Evolutionary conservation across 1,140 invertebrate species (phyloP).

Genomic region (Drosophila dunni): DNA sequence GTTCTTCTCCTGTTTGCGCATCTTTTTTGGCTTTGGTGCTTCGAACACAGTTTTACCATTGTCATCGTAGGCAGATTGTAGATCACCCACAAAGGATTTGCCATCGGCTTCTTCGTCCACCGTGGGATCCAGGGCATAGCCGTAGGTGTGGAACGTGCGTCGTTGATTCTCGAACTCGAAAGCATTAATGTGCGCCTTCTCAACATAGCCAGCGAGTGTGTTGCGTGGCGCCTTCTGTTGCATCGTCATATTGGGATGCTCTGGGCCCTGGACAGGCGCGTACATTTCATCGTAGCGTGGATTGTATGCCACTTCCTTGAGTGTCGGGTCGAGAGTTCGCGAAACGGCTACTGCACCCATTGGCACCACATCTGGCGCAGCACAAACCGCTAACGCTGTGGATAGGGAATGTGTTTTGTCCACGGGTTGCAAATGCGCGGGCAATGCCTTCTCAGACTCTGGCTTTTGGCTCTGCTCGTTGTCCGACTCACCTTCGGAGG

Average conservation of each 20-base stretch:
- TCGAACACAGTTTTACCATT: constrained; percentile 96
- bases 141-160: constrained; percentile 96
- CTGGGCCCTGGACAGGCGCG: constrained; percentile 95
- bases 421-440: constrained; percentile 86
- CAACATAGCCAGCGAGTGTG: constrained; percentile 97
- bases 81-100: constrained; percentile 89
- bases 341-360: constrained; percentile 87
- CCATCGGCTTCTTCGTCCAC: constrained; percentile 89
- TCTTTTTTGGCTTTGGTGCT: constrained; percentile 90
- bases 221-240: constrained; percentile 95
- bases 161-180: constrained; percentile 99
- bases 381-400: constrained; percentile 88
- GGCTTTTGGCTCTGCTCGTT: constrained; percentile 43
- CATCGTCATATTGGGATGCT: constrained; percentile 95
- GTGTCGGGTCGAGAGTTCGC: constrained; percentile 89
- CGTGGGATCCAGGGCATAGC: constrained; percentile 98
- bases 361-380: constrained; percentile 92
- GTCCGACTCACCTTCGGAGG: constrained; percentile 74
- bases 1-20: constrained; percentile 96
- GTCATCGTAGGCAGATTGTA: constrained; percentile 87
- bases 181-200: constrained; percentile 97
- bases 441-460: constrained; percentile 9
- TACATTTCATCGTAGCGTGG: constrained; percentile 98
- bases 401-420: constrained; percentile 84
- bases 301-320: constrained; percentile 94